Conservation (phyloP, 2,797 vertebrate genomes). For the Hoplostethus mediterraneus region DNA sequence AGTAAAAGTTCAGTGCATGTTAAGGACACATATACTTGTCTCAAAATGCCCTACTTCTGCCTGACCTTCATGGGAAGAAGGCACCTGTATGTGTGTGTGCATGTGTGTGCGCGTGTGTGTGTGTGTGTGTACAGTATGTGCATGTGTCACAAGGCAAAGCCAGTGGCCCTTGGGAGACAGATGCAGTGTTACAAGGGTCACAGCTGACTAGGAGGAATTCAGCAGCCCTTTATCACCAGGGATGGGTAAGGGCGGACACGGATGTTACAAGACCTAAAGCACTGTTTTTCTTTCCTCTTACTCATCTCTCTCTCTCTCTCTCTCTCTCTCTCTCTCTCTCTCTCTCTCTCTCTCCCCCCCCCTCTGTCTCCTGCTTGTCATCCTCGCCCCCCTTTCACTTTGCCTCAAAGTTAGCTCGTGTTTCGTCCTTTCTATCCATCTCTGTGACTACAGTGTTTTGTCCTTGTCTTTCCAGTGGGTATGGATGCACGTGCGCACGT, state of each 20-base stretch:
- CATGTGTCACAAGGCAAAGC: slow-evolving; percentile 21
- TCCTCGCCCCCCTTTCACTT: neutral
- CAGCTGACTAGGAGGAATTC: slow-evolving; percentile 25
- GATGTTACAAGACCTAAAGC: slow-evolving; percentile 1
- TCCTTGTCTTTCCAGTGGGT: neutral
- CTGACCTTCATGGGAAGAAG: slow-evolving; percentile 25
- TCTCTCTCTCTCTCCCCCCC: neutral
- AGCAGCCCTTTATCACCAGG: slow-evolving; percentile 40
- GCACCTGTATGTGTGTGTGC: neutral
- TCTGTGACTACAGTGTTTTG: neutral
- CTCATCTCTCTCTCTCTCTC: neutral
- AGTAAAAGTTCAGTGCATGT: slow-evolving; percentile 14
- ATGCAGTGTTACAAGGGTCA: slow-evolving; percentile 35
- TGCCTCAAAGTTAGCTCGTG: neutral
- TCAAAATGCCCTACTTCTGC: slow-evolving; percentile 24
- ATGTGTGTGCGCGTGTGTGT: neutral
- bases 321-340: slow-evolving; percentile 12
- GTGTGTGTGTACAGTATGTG: slow-evolving; percentile 6
- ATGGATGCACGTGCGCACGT: slow-evolving; percentile 14
- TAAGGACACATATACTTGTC: slow-evolving; percentile 6
- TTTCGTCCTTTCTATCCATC: neutral
- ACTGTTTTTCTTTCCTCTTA: slow-evolving; percentile 3
- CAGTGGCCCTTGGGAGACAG: slow-evolving; percentile 15
- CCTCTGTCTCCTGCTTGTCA: neutral
- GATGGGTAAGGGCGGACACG: slow-evolving; percentile 40